phyloP scores from a whole-genome alignment of 2,113 vertebrate genomes.

The Blennius ocellaris region DNA sequence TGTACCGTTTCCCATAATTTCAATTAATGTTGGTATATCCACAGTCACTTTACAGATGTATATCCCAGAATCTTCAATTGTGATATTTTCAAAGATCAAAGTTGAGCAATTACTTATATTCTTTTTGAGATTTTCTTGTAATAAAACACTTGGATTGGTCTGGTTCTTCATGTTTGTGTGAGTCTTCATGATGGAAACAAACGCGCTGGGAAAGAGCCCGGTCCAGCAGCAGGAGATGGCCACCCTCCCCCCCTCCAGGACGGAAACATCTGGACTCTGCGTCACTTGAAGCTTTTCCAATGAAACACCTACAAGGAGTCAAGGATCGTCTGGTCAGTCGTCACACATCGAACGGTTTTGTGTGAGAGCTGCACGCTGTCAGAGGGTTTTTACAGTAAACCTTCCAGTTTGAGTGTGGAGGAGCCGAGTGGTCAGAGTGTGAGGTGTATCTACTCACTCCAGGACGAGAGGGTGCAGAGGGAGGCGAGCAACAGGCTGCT shows the following conservation, averaged over 20 bases:
- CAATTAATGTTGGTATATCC: fast-evolving
- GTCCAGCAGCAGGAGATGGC: slow-evolving; percentile 48
- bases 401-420: too few relatives aligned
- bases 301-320: slow-evolving; percentile 38
- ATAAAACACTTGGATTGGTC: fast-evolving
- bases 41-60: slow-evolving; percentile 28
- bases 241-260: fast-evolving
- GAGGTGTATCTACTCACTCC: slow-evolving; percentile 54
- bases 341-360: too few relatives aligned
- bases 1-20: background rate
- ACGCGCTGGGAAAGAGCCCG: fast-evolving
- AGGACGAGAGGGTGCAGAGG: slow-evolving; percentile 11
- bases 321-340: too few relatives aligned
- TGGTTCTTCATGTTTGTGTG: fast-evolving
- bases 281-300: background rate
- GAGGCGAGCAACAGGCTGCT: slow-evolving; percentile 26
- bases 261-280: slow-evolving; percentile 1
- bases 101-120: background rate
- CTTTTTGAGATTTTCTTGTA: fast-evolving
- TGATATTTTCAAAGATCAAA: background rate
- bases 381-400: too few relatives aligned
- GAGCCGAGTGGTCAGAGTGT: too few relatives aligned
- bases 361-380: too few relatives aligned
- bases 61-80: background rate
- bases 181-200: background rate